Conservation (phyloP, 2,113 vertebrate genomes). For the Chionodraco myersi region DNA sequence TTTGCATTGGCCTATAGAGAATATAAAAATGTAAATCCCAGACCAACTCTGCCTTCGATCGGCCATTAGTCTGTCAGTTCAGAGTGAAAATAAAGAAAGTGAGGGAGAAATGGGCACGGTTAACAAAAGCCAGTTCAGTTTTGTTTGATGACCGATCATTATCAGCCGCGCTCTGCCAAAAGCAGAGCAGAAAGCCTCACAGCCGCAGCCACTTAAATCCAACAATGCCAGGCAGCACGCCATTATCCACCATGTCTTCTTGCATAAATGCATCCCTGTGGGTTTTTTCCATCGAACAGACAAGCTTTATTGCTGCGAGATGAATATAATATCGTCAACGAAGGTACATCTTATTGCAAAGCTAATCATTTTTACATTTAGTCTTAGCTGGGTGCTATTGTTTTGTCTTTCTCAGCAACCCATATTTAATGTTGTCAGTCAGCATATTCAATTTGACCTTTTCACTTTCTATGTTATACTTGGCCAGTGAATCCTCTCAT, state of each 20-base stretch:
- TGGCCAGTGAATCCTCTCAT: background rate
- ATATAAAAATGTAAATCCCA: background rate
- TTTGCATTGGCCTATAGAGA: background rate
- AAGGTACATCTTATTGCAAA: background rate
- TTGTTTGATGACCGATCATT: constrained; percentile 57
- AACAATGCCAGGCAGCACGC: constrained; percentile 26
- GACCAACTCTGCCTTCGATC: background rate
- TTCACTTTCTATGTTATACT: background rate
- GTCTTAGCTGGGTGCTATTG: background rate
- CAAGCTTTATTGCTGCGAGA: background rate
- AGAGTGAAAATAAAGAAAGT: background rate
- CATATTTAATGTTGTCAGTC: background rate
- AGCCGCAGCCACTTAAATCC: constrained; percentile 33
- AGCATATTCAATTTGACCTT: background rate
- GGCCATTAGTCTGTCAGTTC: constrained; percentile 1
- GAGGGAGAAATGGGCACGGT: background rate
- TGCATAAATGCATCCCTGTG: constrained; percentile 27
- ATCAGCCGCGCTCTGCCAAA: constrained; percentile 51
- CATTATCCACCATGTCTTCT: constrained; percentile 32
- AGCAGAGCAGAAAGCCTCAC: constrained; percentile 30
- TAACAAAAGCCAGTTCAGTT: constrained; percentile 40
- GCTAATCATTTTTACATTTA: constrained; percentile 9
- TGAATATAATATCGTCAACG: constrained; percentile 6
- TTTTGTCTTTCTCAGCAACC: background rate
- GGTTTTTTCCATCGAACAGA: constrained; percentile 13